Conservation (phyloP, 2,113 vertebrate genomes). For the Oriolus oriolus region DNA sequence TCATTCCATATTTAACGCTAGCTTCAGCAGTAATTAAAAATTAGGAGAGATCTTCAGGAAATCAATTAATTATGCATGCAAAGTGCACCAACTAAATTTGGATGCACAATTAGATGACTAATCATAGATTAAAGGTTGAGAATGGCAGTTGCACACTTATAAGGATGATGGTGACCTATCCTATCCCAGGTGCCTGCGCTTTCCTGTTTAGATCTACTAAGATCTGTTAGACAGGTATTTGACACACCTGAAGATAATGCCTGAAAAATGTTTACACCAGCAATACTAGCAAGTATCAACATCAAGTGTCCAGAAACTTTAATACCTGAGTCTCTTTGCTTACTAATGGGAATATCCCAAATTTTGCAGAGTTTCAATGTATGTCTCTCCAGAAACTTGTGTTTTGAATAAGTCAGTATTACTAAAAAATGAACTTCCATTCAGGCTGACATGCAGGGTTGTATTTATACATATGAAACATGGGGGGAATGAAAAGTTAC, state of each 20-base stretch:
- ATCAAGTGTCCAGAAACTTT: background rate
- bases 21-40: constrained; percentile 50
- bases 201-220: background rate
- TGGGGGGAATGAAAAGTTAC: background rate
- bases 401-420: background rate
- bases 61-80: constrained; percentile 57
- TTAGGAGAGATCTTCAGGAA: constrained; percentile 45
- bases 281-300: background rate
- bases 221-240: background rate
- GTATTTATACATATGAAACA: background rate
- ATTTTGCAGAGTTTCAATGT: background rate
- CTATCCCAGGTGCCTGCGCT: background rate
- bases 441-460: background rate
- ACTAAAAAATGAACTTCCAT: background rate
- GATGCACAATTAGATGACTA: constrained; percentile 41
- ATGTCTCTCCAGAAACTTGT: background rate
- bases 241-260: background rate
- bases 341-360: background rate
- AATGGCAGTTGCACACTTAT: constrained; percentile 17
- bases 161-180: constrained; percentile 3
- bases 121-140: constrained; percentile 46
- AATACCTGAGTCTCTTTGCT: background rate
- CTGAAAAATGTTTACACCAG: background rate
- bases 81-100: constrained; percentile 52
- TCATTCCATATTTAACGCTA: constrained; percentile 51